These are phyloP conservation scores for Tinea semifulvella DNA, from an alignment of 2,888 invertebrate genomes.

Conservation along the genomic window DNA sequence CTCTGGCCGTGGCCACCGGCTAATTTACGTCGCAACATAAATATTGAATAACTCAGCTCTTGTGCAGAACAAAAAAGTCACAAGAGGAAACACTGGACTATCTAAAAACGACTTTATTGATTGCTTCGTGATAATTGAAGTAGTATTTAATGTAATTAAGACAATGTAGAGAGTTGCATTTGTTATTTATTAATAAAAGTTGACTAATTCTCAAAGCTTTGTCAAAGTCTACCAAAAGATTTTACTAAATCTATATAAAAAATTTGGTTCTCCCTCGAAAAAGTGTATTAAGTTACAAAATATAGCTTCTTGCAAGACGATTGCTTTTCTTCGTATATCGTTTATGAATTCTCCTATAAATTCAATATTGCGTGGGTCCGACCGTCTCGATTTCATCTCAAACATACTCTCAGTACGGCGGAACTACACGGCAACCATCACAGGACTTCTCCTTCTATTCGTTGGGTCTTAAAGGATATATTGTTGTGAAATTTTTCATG, in stretches of 20 bases:
- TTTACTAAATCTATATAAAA: no score
- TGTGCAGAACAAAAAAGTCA: no score
- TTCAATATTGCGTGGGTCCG: constrained; percentile 27
- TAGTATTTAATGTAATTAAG: no score
- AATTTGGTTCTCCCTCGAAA: no score
- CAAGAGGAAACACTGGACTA: no score
- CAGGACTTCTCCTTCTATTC: background rate
- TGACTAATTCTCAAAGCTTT: no score
- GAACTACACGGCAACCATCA: background rate
- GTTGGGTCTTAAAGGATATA: background rate
- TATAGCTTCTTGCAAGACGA: background rate
- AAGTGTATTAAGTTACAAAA: background rate
- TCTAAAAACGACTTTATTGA: no score
- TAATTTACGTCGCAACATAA: constrained; percentile 36
- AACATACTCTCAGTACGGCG: background rate
- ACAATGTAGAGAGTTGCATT: no score
- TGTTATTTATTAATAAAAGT: no score
- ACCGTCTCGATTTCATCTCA: constrained; percentile 9
- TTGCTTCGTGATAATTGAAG: no score
- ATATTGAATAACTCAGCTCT: background rate
- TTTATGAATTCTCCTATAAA: constrained; percentile 30
- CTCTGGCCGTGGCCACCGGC: constrained; percentile 16
- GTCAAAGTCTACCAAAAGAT: no score
- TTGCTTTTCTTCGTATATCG: constrained; percentile 6
- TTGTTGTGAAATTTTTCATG: background rate